These are phyloP conservation scores for Acomys russatus DNA, from an alignment of 2,797 vertebrate species.

Conservation along the genomic window DNA sequence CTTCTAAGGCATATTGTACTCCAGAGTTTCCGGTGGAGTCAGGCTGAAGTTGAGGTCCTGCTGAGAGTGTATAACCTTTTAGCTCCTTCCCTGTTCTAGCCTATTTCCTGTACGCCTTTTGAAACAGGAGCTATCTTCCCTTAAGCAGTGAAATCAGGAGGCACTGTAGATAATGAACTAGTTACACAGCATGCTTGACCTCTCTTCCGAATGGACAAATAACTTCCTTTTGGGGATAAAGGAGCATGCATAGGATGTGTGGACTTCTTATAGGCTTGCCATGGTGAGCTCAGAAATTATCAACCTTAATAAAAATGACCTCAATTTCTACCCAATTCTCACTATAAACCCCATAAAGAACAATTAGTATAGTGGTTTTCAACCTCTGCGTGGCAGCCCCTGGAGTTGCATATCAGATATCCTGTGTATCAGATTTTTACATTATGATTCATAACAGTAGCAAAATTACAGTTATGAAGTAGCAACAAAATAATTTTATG, in stretches of 20 bases:
- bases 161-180: neutral
- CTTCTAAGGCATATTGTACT: neutral
- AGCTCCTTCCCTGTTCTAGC: neutral
- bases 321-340: neutral
- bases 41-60: neutral
- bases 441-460: neutral
- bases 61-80: neutral
- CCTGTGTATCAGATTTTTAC: neutral
- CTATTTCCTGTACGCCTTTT: neutral
- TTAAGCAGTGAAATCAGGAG: neutral
- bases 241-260: neutral
- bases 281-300: neutral
- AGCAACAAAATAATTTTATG: neutral
- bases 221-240: neutral
- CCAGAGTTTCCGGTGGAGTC: neutral
- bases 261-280: neutral
- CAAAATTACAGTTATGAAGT: neutral
- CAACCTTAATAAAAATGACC: neutral
- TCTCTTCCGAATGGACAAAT: neutral
- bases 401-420: neutral
- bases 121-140: neutral
- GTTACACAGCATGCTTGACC: neutral
- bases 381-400: neutral
- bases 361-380: neutral
- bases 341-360: neutral